phyloP scores from a whole-genome alignment of 2,113 vertebrate species.

The human (Homo sapiens) region GRCh38 chr5:90491501-90492000 shows the following conservation, averaged over 20 bases:
- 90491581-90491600: background rate
- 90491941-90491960: background rate
- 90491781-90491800: background rate
- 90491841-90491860: background rate
- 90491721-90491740: background rate
- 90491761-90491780: background rate
- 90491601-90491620: background rate
- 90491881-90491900: background rate
- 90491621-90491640: background rate
- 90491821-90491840: background rate
- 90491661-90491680: background rate
- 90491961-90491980: background rate
- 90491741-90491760: background rate
- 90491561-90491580: background rate
- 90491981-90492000: conserved; percentile 1
- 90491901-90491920: background rate
- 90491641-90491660: background rate
- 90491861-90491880: conserved; percentile 2
- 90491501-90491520: background rate
- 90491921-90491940: background rate
- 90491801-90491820: background rate
- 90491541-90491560: background rate
- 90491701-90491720: background rate
- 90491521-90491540: background rate
- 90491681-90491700: conserved; percentile 7